Conservation (phyloP, 1,140 invertebrate species). For the Solenopsis invicta region DNA sequence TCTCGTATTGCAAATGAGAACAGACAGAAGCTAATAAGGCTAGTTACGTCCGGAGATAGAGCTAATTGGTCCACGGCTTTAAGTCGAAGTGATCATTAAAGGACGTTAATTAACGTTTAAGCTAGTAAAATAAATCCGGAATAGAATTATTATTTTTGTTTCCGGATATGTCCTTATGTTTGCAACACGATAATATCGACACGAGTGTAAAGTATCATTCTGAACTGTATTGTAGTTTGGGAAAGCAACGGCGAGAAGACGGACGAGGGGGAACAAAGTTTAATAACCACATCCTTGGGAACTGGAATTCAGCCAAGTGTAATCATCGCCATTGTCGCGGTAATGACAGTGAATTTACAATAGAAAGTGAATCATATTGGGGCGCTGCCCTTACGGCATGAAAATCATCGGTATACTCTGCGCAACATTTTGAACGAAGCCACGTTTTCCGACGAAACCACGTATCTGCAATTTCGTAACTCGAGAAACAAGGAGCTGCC, state of each 20-base stretch:
- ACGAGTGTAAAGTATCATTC: not conserved
- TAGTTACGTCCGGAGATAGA: slow-evolving; percentile 6
- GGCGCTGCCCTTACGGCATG: not conserved
- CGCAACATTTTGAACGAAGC: not conserved
- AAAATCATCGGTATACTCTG: not conserved
- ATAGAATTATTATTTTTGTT: slow-evolving; percentile 15
- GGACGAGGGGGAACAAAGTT: not conserved
- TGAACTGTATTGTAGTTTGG: not conserved
- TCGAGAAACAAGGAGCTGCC: slow-evolving; percentile 24
- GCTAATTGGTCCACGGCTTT: slow-evolving; percentile 18
- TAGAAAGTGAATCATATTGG: slow-evolving; percentile 8
- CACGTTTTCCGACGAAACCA: not conserved
- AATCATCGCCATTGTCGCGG: slow-evolving; percentile 21
- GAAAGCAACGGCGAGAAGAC: not conserved
- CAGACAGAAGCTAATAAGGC: slow-evolving; percentile 14
- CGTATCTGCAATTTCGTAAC: slow-evolving; percentile 12
- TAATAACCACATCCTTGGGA: slow-evolving; percentile 46
- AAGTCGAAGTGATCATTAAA: slow-evolving; percentile 16
- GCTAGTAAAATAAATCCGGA: slow-evolving; percentile 10
- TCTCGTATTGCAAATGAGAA: slow-evolving; percentile 26
- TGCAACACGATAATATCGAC: slow-evolving; percentile 1
- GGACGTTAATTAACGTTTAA: slow-evolving; percentile 33
- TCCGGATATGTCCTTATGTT: not conserved
- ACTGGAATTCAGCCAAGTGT: slow-evolving; percentile 55
- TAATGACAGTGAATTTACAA: slow-evolving; percentile 29